These are phyloP conservation scores for Aplodontia rufa DNA, from an alignment of 2,113 vertebrate species.

Conservation along the genomic window DNA sequence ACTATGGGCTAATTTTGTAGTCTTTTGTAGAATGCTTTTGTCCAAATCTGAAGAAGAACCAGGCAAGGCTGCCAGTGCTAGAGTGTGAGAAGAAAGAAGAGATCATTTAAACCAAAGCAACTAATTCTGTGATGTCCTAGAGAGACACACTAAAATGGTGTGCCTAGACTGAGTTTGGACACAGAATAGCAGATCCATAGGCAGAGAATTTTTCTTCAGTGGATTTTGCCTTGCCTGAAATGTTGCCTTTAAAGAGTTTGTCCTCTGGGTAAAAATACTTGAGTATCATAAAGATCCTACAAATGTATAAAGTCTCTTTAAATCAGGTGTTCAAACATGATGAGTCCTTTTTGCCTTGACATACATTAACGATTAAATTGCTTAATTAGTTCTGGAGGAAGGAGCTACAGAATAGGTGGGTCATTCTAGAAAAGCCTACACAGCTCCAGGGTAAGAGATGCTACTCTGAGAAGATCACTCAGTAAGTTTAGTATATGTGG, in stretches of 20 bases:
- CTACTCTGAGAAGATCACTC: accelerated
- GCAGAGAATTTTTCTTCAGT: too few species aligned
- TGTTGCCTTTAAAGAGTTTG: neutral
- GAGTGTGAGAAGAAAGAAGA: neutral
- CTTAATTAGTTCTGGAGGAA: neutral
- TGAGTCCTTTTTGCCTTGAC: neutral
- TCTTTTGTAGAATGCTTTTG: neutral
- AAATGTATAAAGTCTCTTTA: neutral
- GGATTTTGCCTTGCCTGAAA: neutral
- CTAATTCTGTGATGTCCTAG: neutral
- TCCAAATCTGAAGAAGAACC: neutral
- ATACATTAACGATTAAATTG: neutral
- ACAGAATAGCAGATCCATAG: neutral
- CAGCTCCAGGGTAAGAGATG: too few species aligned
- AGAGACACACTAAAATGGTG: neutral
- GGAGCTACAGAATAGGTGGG: neutral
- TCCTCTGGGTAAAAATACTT: neutral
- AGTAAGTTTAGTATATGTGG: too few species aligned
- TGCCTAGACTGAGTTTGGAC: neutral
- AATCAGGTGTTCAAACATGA: neutral
- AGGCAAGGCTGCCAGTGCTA: neutral
- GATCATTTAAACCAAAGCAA: neutral
- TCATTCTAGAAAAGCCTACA: neutral
- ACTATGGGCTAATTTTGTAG: neutral
- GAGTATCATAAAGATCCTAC: neutral